phyloP scores from a whole-genome alignment of 2,797 vertebrate genomes.

The Pachyuromys duprasi region DNA sequence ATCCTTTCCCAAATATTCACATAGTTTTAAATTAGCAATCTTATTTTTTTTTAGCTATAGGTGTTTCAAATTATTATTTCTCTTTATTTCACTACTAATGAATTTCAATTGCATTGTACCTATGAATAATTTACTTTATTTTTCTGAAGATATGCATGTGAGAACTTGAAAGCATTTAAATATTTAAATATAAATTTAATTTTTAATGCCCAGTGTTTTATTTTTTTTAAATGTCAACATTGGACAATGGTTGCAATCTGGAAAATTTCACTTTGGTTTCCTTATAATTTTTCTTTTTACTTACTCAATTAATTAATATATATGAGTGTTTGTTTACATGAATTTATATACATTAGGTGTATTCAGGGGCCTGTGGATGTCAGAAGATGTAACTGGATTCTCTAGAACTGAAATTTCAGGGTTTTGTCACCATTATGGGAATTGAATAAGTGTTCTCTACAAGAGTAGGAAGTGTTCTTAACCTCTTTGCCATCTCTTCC shows the following conservation, averaged over 20 bases:
- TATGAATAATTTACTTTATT: not conserved
- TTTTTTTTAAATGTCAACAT: not conserved
- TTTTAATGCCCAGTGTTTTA: not conserved
- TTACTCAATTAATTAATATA: not conserved
- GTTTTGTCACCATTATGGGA: not conserved
- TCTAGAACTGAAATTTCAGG: not conserved
- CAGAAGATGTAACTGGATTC: not conserved
- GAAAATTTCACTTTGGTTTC: not conserved
- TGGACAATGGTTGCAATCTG: not conserved
- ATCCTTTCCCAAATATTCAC: not conserved
- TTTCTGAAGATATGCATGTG: not conserved
- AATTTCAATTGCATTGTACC: not conserved
- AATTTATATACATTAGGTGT: not conserved
- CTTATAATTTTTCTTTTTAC: not conserved
- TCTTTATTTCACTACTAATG: not conserved
- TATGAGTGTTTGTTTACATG: not conserved
- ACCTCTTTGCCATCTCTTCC: not conserved
- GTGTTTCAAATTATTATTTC: not conserved
- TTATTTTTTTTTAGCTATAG: not conserved
- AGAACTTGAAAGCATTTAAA: not conserved
- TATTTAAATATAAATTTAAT: not conserved
- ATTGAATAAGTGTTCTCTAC: not conserved
- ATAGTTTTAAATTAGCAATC: not conserved
- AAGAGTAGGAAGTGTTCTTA: not conserved
- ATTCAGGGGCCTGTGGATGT: not conserved